phyloP scores from a whole-genome alignment of 1,140 invertebrate species.

The Drosophila prosaltans region DNA sequence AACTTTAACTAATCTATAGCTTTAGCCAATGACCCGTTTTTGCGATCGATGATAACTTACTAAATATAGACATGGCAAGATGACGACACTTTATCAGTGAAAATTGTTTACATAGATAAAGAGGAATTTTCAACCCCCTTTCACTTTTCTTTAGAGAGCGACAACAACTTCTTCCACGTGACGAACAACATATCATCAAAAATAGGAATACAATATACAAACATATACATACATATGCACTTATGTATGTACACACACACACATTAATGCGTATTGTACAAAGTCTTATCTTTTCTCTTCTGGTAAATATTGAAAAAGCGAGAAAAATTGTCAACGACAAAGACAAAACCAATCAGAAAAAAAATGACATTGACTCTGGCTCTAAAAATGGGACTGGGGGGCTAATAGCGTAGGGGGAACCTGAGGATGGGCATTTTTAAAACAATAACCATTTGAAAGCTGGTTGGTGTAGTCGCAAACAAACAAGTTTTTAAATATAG shows the following conservation, averaged over 20 bases:
- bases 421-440: slow-evolving; percentile 38
- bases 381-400: not conserved
- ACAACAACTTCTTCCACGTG: slow-evolving; percentile 53
- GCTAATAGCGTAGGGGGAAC: not conserved
- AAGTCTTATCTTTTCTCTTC: slow-evolving; percentile 45
- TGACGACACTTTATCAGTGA: slow-evolving; percentile 19
- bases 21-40: not conserved
- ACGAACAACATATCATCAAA: slow-evolving; percentile 59
- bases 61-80: slow-evolving; percentile 22
- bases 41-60: not conserved
- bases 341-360: not conserved
- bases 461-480: slow-evolving; percentile 27
- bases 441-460: slow-evolving; percentile 56
- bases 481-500: slow-evolving; percentile 73
- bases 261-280: not conserved
- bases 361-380: slow-evolving; percentile 1
- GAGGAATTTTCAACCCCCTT: not conserved
- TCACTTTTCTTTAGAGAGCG: not conserved
- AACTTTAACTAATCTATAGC: not conserved
- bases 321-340: slow-evolving; percentile 7
- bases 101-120: slow-evolving; percentile 24
- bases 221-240: not conserved
- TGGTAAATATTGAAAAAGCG: slow-evolving; percentile 44
- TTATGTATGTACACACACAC: not conserved
- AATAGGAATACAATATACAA: slow-evolving; percentile 33